These are phyloP conservation scores for Myotis yumanensis DNA, from an alignment of 2,113 vertebrate species.

Conservation along the genomic window DNA sequence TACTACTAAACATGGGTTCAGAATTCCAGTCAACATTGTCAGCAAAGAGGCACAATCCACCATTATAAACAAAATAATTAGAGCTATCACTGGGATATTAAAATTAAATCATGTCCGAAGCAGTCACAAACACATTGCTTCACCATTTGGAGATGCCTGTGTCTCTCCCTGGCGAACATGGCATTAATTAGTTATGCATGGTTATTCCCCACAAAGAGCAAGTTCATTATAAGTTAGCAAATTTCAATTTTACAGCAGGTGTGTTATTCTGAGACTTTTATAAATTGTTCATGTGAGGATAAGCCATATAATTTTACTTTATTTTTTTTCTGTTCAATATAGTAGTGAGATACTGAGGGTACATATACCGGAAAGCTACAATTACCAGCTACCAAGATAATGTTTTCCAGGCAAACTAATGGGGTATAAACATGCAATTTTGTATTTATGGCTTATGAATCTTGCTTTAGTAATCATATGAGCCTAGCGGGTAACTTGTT, in stretches of 20 bases:
- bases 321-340: slow-evolving; percentile 44
- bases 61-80: neutral
- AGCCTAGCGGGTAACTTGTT: slow-evolving; percentile 21
- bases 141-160: slow-evolving; percentile 34
- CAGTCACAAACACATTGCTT: slow-evolving; percentile 43
- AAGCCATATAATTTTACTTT: slow-evolving; percentile 64
- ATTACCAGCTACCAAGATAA: slow-evolving; percentile 47
- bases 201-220: neutral
- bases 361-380: neutral
- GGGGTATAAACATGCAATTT: slow-evolving; percentile 40
- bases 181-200: slow-evolving; percentile 58
- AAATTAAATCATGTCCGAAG: slow-evolving; percentile 10
- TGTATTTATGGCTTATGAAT: slow-evolving; percentile 54
- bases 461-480: slow-evolving; percentile 52
- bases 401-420: slow-evolving; percentile 51
- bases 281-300: slow-evolving; percentile 56
- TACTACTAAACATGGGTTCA: neutral
- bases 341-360: slow-evolving; percentile 6
- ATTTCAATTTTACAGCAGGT: slow-evolving; percentile 58
- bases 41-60: neutral
- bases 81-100: neutral
- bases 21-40: neutral
- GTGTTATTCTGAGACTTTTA: slow-evolving; percentile 61
- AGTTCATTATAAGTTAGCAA: slow-evolving; percentile 63
- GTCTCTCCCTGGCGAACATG: neutral